Base-by-base conservation (phyloP, 2,888 invertebrate species). In the Cistogaster globosa region DNA sequence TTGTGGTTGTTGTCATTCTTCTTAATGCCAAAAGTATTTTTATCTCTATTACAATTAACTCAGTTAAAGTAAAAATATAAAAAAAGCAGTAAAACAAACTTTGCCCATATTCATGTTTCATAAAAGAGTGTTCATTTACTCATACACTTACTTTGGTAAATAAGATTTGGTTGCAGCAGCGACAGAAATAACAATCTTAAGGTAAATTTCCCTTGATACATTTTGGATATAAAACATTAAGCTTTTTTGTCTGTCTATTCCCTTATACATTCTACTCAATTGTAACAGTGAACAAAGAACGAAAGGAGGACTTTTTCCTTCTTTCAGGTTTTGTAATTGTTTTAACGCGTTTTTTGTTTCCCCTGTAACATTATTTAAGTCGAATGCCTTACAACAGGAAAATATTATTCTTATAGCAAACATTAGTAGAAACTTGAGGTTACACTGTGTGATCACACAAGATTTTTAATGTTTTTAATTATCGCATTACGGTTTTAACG, bases 31-130 rank as follows among this genome's bases (percentile, higher is more conserved):
- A 88, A 87, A 88, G 87, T 85, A 87, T 87, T 85, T 82, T 87
- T 88, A 88, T 87, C 87, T 87, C 82, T 80, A 77, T 72, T 87
- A 86, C 87, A 87, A 87, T 87, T 87, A 87, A 87, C 81, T 77
- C 71, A 76, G 76, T 68, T 80, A 80, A 68, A 83, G 62, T 71
- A 72, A 65, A 82, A 86, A 81, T 75, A 60, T 32, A 32, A 72
- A 65, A 36, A 57, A 20, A 55, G 80, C 80, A 53, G 78, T 76
- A 71, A 82, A 82, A 65, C 60, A 78, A 82, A 85, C 85, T 85
- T 81, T 65, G 55, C 12, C 63, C 55, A 65, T 69, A 74, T 68
- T 78, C 74, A 45, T 68, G 68, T 12, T 51, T 38, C 14, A 57
- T 26, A 67, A 62, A 53, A 18, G 51, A 42, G 48, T 18, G 53